Conservation (phyloP, 2,113 vertebrate species). For the Triplophysa dalaica region DNA sequence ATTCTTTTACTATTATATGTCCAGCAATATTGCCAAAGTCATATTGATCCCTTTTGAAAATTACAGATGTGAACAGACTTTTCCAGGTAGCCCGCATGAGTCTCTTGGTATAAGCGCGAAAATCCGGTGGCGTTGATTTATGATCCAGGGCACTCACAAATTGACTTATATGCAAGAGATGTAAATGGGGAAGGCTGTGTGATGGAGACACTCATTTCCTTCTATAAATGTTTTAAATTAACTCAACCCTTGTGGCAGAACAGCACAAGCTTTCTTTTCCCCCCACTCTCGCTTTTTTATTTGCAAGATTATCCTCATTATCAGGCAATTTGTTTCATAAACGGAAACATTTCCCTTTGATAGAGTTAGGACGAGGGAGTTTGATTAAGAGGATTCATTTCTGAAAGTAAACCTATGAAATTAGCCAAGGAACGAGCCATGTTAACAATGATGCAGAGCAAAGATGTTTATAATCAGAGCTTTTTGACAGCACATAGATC, state of each 20-base stretch:
- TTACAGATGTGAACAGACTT: background rate
- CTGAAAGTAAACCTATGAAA: constrained; percentile 92
- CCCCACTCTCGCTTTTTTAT: constrained; percentile 61
- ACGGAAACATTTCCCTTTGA: constrained; percentile 79
- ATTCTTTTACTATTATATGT: background rate
- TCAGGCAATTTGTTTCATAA: constrained; percentile 89
- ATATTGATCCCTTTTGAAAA: background rate
- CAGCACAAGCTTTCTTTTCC: constrained; percentile 21
- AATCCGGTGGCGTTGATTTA: constrained; percentile 73
- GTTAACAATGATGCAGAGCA: constrained; percentile 63
- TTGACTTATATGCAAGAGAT: constrained; percentile 84
- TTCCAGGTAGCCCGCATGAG: constrained; percentile 34
- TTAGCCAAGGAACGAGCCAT: constrained; percentile 84
- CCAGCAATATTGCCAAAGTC: background rate
- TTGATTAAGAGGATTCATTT: constrained; percentile 93
- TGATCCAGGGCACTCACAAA: constrained; percentile 78
- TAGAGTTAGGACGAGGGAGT: constrained; percentile 85
- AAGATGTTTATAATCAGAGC: constrained; percentile 56
- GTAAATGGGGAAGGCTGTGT: constrained; percentile 82
- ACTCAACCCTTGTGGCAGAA: constrained; percentile 58
- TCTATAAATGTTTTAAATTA: constrained; percentile 80
- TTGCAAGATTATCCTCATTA: constrained; percentile 80
- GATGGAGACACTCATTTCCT: constrained; percentile 81
- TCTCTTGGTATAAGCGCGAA: constrained; percentile 37
- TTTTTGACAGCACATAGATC: constrained; percentile 55